phyloP scores from a whole-genome alignment of 1,140 invertebrate species.

The Apolygus lucorum region DNA sequence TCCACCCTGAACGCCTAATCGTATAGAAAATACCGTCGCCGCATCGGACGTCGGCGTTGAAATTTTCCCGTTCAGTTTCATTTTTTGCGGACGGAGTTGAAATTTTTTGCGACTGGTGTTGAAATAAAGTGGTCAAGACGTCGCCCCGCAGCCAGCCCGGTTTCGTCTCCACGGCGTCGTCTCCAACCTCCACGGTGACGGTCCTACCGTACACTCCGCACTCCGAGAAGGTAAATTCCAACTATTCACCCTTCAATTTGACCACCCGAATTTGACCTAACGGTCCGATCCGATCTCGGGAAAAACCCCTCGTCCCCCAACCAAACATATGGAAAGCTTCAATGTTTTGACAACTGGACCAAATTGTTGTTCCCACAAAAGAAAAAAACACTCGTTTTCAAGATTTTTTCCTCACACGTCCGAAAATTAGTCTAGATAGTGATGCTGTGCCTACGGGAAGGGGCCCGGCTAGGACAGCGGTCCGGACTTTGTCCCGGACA shows the following conservation, averaged over 20 bases:
- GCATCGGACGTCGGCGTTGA: too few species aligned
- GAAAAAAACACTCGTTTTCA: not conserved
- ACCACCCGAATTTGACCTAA: too few species aligned
- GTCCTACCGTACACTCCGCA: constrained; percentile 10
- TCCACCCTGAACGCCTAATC: not conserved
- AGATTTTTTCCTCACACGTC: not conserved
- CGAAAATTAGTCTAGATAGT: not conserved
- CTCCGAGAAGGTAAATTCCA: not conserved
- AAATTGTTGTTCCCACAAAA: not conserved
- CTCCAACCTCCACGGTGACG: constrained; percentile 7
- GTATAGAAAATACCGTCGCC: too few species aligned
- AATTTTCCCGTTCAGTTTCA: too few species aligned
- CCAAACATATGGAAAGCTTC: not conserved
- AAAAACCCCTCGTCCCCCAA: not conserved
- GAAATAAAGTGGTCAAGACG: constrained; percentile 11
- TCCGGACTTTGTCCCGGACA: too few species aligned
- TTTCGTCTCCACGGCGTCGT: not conserved
- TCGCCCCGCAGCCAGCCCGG: not conserved
- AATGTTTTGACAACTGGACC: not conserved
- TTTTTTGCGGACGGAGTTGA: not conserved
- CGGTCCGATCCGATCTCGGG: too few species aligned
- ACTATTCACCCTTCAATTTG: too few species aligned
- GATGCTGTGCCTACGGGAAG: not conserved
- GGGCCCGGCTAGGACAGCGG: not conserved
- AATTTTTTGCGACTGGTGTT: not conserved